Base-by-base conservation (phyloP, 2,797 vertebrate genomes). In the Amazona finschi region DNA sequence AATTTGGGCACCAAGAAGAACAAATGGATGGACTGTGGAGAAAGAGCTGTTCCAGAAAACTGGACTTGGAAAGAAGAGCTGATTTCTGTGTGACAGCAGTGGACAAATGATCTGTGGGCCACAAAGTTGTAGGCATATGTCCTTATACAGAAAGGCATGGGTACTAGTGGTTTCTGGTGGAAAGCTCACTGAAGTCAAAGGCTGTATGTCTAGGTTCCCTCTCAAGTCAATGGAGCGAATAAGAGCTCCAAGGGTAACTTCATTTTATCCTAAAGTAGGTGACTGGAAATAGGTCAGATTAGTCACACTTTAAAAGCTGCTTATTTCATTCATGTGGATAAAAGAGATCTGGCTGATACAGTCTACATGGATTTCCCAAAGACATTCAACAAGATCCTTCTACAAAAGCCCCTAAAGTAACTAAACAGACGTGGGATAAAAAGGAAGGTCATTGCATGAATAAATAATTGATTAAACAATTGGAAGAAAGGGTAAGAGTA, bases 391-490 rank as follows among this genome's bases (percentile, higher is more conserved):
- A 52, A 89, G 30, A 16, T 84, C 50, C 36, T 79, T 79, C 83
- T 47, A 38, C 55, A 86, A 70, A 93, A 64, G 62, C 74, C 79
- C 41, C 44, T 67, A 5, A 82, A 84, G 58, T 52, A 64, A 55
- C 55, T 81, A 85, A 94, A 79, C 46, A 58, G n/a, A 7, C 36
- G 13, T 61, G 38, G 77, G 60, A 91, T 82, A 85, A 88, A 92
- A 90, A 83, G 22, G 69, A 92, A 93, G 79, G 66, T 90, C 21
- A 4, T 57, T 95, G 47, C 55, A 82, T 87, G 55, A 96, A 90
- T 95, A 93, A 96, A 90, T 70, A 94, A 93, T 87, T 90, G 50
- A 84, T 90, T 69, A 91, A 95, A 93, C 5, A 33, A 60, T 46
- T 85, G 91, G 67, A 95, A 93, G 78, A 91, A 91, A 85, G 31